Percentiles rank a stretch among this genome's conserved stretches.
phyloP scores from a whole-genome alignment of 2,888 invertebrate species.

The Perizoma affinitatum region DNA sequence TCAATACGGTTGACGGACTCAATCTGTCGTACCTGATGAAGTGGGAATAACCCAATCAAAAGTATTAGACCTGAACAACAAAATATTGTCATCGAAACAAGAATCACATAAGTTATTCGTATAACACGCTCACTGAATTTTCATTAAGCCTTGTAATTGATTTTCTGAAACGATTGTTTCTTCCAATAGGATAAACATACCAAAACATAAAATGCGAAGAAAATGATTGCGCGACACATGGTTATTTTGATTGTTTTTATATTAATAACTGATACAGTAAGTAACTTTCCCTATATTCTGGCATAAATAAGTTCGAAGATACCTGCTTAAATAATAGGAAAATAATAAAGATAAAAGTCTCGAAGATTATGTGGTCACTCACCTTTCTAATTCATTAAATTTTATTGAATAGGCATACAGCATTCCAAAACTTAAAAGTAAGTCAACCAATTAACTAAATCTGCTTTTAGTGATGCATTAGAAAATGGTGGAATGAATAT shows the following conservation, averaged over 20 bases:
- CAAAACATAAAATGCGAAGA: constrained; percentile 21
- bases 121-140: constrained; percentile 62
- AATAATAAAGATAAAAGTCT: background rate
- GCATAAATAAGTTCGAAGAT: background rate
- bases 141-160: constrained; percentile 55
- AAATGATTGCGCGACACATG: constrained; percentile 33
- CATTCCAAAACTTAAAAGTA: constrained; percentile 11
- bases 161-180: constrained; percentile 41
- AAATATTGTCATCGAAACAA: constrained; percentile 4
- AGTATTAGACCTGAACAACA: background rate
- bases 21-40: no score
- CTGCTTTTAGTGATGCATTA: no score
- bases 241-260: constrained; percentile 34
- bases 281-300: constrained; percentile 20
- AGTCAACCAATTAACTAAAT: background rate
- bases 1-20: no score
- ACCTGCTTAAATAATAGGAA: background rate
- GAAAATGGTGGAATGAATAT: no score
- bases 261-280: constrained; percentile 38
- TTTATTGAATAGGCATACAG: constrained; percentile 10
- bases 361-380: no score
- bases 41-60: no score
- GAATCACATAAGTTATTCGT: constrained; percentile 40
- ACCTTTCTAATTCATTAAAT: no score
- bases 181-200: constrained; percentile 10